Evolutionary conservation across 2,797 vertebrate species (phyloP), one percentile per base, ranked within the genome.

Genomic region (Melanotaenia maccullochi): DNA sequence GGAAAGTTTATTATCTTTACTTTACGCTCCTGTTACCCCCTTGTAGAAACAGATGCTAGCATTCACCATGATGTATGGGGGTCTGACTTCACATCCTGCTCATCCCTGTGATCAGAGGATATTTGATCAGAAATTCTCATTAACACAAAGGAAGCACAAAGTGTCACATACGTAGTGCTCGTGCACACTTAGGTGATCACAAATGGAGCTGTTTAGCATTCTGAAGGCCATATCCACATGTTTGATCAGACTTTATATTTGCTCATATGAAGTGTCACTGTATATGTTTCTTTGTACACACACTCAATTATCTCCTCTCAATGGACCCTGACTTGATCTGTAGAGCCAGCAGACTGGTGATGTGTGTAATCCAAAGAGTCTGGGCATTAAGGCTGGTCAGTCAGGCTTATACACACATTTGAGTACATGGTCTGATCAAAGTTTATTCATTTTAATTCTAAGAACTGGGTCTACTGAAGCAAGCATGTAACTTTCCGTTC

Each of bases 201-300:
- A 86, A 63, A 74, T 54, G 81, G 67, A 74, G 66, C 75, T 60
- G 57, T 79, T 79, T 66, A 73, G 67, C 83, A 72, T 74, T 69
- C 78, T 73, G 72, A 64, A 57, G 61, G 9, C 25, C 20, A 3
- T 33, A 70, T 77, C 80, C 65, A 68, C 75, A 44, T 84, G 87
- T 91, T 87, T 88, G 90, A 89, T 87, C 85, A 71, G 83, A 70
- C 84, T 86, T 85, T 89, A 70, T 84, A 79, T 85, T 87, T 83
- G 85, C 69, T 87, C 75, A 82, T 74, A 87, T 80, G 75, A 90
- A 85, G 82, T 84, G 81, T 85, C 84, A 78, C 71, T 77, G 76
- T 82, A 79, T 82, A 85, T 42, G 16, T 8, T 32, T 74, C 63
- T 76, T 66, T 85, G 80, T 82, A 73, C 76, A 81, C 79, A 63